Base-by-base conservation (phyloP, 2,797 vertebrate genomes). In the Hippocampus kuda region DNA sequence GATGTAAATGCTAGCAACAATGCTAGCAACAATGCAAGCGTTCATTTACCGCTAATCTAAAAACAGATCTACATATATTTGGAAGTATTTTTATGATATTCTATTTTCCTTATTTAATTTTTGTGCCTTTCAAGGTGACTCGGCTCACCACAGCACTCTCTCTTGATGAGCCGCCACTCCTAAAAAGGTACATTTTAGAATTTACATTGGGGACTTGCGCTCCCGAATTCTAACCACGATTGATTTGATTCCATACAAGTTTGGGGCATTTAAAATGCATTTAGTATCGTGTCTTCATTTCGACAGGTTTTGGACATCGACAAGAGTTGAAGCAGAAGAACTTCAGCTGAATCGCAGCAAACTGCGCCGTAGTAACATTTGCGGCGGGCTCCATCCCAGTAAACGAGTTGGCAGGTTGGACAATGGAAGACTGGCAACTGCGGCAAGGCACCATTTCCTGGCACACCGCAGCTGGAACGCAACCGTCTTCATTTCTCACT, bases 401-500 rank as follows among this genome's bases (percentile, higher is more conserved):
- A 59, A 24, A 68, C 46, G 64, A 63, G 65, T 48, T 74, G 68
- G 69, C 66, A 69, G 66, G 30, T 75, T 46, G 73, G 66, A 83
- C 76, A 75, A 71, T 68, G 59, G 51, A 76, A 34, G 69, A 68
- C 70, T 68, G 68, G 54, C 73, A 75, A 73, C 70, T 68, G 70
- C 67, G 60, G 69, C 6, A 38, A 67, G 74, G 85, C 42, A 81
- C 80, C 67, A 80, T 73, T 41, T 70, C 77, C 77, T 79, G 79
- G 75, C 75, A 73, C 54, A 71, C 64, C 71, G 72, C 70, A 49
- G 54, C 53, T 61, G 56, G 59, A 41, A 65, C 65, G 76, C 66
- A 71, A 81, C 84, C 81, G 80, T 86, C 83, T 87, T 83, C 83
- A 82, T 86, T 79, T 82, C 70, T 70, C 9, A 26, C 76, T 75